Evolutionary conservation across 2,888 invertebrate genomes (phyloP), one percentile per base, ranked within the genome.

Genomic region (Callosobruchus maculatus): DNA sequence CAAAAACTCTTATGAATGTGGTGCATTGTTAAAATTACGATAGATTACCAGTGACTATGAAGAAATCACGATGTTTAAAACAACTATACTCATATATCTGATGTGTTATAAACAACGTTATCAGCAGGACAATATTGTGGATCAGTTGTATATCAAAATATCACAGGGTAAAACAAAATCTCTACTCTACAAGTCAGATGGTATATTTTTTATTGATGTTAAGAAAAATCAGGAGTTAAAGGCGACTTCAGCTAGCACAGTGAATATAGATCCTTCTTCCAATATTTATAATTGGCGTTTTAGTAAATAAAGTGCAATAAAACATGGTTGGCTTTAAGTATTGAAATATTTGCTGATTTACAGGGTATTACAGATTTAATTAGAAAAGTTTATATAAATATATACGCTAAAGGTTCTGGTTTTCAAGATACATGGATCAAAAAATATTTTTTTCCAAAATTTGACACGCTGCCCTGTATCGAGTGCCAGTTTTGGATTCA

Each of bases 1-100:
- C 77, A 74, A 77, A 75, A 81, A 84, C 85, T 86, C 84, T 86
- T 86, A 86, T 86, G 86, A 86, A 83, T 84, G 85, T 82, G 84
- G 86, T 85, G 86, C 85, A 84, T 85, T 85, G 84, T 84, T 84
- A 21, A 83, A 49, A 5, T 49, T 49, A 20, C 3, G 9, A 5
- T 5, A 49, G 49, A 49, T 49, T 7, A 49, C 49, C 49, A 49
- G 49, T 49, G 49, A 49, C 49, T 49, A 49, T 49, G 13, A 49
- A 49, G 49, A 49, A 49, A 49, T 49, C 18, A 49, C 49, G 49
- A 49, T 49, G 49, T 49, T 49, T 7, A 49, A 49, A 49, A 49
- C 49, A 49, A 49, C 49, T 49, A 49, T 49, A 49, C 49, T 49
- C 49, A 49, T 49, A 49, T 49, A 13, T 49, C 49, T 49, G 49